Base-by-base conservation (phyloP, 2,113 vertebrate species). In the Meles meles region DNA sequence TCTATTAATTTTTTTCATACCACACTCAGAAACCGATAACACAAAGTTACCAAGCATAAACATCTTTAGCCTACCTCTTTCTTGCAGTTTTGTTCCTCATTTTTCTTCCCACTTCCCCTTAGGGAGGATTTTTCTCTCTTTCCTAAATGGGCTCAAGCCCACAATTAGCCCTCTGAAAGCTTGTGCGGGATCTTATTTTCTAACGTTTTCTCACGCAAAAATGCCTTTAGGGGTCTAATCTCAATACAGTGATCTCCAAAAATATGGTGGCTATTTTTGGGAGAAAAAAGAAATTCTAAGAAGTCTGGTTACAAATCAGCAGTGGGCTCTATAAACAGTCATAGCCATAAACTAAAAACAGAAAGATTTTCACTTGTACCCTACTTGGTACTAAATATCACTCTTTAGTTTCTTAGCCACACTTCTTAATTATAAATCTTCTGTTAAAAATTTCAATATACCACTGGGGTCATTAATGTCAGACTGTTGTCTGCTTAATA, bases 71-170 rank as follows among this genome's bases (percentile, higher is more conserved):
- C 96, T 97, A 97, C 97, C 97, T 97, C 96, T 97, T 97, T 98
- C 94, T 96, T 76, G 61, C 25, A 74, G 92, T 97, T 92, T 90
- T 98, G 96, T 98, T 98, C 97, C 98, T 97, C 98, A 98, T 98
- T 97, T 98, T 97, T 90, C 96, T 97, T 98, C 96, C 95, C 97
- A 98, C 97, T 98, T 98, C 98, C 98, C 90, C 96, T 97, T 97
- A 37, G 80, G 69, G 87, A 97, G 9, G 76, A 96, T 97, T 95
- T 97, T 94, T 98, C 97, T 97, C 83, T 97, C 96, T 92, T 97
- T 98, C 95, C 96, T 96, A 92, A 94, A 82, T 79, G 92, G 42
- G 69, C 71, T 82, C 39, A 88, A 82, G 74, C 65, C 83, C 79
- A 76, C 93, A 97, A 93, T 88, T 52, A 57, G 88, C 94, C 67